phyloP scores from a whole-genome alignment of 2,113 vertebrate genomes.

The Girardinichthys multiradiatus region DNA sequence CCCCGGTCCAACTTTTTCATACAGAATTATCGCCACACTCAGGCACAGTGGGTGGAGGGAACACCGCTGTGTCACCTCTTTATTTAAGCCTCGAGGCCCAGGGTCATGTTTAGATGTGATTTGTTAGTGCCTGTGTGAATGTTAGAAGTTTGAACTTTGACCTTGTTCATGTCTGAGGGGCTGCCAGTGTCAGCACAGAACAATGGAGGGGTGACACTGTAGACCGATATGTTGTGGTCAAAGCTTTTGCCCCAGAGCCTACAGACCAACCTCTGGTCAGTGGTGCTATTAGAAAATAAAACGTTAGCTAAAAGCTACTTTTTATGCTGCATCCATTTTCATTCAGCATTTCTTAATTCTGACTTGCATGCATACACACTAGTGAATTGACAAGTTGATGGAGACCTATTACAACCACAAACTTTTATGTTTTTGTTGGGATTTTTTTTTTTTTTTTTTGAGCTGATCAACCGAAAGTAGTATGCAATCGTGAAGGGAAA shows the following conservation, averaged over 20 bases:
- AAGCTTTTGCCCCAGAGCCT: conserved; percentile 33
- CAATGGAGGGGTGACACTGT: conserved; percentile 58
- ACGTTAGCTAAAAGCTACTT: conserved; percentile 1
- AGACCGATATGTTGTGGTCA: conserved; percentile 33
- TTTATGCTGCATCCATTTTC: background rate
- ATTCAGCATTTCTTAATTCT: background rate
- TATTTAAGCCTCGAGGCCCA: conserved; percentile 49
- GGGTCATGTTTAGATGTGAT: conserved; percentile 49
- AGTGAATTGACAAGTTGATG: background rate
- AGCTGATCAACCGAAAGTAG: too few relatives aligned
- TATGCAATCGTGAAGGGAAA: too few relatives aligned
- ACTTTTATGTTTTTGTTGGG: too few relatives aligned
- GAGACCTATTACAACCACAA: too few relatives aligned
- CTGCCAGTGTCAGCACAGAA: conserved; percentile 64
- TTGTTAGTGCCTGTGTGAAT: conserved; percentile 51
- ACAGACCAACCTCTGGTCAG: conserved; percentile 26
- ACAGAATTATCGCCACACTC: conserved; percentile 37
- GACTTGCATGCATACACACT: too few relatives aligned
- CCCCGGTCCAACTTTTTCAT: conserved; percentile 56
- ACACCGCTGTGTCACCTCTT: conserved; percentile 27
- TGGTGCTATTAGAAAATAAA: conserved; percentile 5
- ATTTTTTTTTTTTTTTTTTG: too few relatives aligned
- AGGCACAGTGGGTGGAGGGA: background rate
- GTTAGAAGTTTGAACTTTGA: conserved; percentile 67
- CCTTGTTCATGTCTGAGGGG: conserved; percentile 65